Evolutionary conservation across 2,888 invertebrate genomes (phyloP).

Genomic region (Gymnosoma rotundatum): DNA sequence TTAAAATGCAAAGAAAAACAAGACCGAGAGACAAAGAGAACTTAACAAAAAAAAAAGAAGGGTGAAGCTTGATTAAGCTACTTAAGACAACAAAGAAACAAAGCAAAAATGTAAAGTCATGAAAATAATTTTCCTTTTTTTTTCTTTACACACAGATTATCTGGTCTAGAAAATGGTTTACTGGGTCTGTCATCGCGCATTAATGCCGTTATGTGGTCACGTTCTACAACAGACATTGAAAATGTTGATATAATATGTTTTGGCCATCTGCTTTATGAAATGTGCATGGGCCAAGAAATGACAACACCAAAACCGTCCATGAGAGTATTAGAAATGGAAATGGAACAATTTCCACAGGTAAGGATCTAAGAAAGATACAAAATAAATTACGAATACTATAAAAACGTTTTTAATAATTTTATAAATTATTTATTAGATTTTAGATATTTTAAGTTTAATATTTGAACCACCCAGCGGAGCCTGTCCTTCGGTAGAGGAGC

Average conservation of each 20-base stretch:
- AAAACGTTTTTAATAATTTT: not conserved
- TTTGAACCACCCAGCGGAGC: conserved; percentile 87
- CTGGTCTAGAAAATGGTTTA: conserved; percentile 93
- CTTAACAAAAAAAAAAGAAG: not conserved
- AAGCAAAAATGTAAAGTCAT: conserved; percentile 1
- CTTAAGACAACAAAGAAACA: conserved; percentile 24
- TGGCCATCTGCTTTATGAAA: conserved; percentile 94
- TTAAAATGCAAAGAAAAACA: not conserved
- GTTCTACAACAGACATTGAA: conserved; percentile 82
- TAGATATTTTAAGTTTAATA: conserved; percentile 89
- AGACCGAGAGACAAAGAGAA: not conserved
- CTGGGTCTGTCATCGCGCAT: conserved; percentile 86
- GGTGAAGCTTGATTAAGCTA: conserved; percentile 34
- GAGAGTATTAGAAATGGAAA: conserved; percentile 87
- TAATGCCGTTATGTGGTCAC: conserved; percentile 84
- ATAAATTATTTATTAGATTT: conserved; percentile 84
- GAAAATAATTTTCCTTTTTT: too few relatives aligned
- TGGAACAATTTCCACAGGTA: conserved; percentile 89
- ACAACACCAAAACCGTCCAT: conserved; percentile 89
- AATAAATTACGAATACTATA: not conserved
- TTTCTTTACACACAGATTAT: conserved; percentile 84
- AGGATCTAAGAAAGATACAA: conserved; percentile 75
- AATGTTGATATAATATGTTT: conserved; percentile 88
- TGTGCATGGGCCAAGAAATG: conserved; percentile 93
- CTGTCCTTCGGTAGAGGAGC: conserved; percentile 90